Evolutionary conservation across 2,113 vertebrate species (phyloP).

Genomic region (Heteronetta atricapilla): DNA sequence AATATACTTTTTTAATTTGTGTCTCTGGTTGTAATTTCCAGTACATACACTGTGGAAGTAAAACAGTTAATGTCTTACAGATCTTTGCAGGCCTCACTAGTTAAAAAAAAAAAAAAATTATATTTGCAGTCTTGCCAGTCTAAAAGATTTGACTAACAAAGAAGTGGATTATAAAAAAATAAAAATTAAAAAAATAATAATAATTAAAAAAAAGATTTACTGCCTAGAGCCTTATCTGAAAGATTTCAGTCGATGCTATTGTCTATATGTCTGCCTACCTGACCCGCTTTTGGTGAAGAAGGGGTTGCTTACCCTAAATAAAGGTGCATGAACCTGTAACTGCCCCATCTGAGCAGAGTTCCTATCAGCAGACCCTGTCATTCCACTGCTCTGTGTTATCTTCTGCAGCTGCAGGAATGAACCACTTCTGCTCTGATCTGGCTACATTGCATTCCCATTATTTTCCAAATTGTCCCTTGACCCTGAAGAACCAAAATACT

Average conservation of each 20-base stretch:
- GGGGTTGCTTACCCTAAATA: accelerated
- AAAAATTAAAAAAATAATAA: too few species aligned
- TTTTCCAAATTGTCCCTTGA: not conserved
- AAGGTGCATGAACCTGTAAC: accelerated
- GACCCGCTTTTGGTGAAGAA: not conserved
- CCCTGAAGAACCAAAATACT: not conserved
- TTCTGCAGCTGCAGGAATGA: not conserved
- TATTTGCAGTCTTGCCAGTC: not conserved
- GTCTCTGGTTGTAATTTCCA: not conserved
- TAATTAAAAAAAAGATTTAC: not conserved
- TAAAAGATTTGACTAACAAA: not conserved
- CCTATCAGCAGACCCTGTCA: not conserved
- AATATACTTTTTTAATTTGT: not conserved
- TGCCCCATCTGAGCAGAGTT: not conserved
- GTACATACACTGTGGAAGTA: not conserved
- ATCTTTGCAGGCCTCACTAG: not conserved
- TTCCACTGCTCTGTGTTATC: not conserved
- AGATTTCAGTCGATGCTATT: not conserved
- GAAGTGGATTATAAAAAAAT: not conserved
- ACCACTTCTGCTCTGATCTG: not conserved
- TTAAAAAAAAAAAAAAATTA: too few species aligned
- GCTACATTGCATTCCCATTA: not conserved
- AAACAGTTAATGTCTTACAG: not conserved
- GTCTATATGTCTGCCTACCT: not conserved
- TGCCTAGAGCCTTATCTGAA: not conserved